phyloP scores from a whole-genome alignment of 1,140 invertebrate species.

The Belonocnema kinseyi region DNA sequence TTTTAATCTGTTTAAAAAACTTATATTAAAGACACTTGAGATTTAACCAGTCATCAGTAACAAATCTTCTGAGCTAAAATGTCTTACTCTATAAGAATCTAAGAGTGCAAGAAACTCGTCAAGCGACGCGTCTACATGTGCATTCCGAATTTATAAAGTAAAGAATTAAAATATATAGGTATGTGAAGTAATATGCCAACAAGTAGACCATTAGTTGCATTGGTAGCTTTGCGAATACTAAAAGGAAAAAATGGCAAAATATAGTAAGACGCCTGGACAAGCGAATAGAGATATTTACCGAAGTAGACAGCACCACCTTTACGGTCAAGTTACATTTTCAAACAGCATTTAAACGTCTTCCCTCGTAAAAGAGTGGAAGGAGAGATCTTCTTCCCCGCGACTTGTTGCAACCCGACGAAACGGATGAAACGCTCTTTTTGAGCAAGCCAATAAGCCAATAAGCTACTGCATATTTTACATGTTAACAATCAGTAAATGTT shows the following conservation, averaged over 20 bases:
- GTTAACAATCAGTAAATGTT: slow-evolving; percentile 26
- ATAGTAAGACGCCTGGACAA: slow-evolving; percentile 36
- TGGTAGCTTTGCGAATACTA: slow-evolving; percentile 41
- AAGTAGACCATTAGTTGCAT: slow-evolving; percentile 16
- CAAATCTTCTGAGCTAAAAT: slow-evolving; percentile 1
- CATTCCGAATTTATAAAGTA: slow-evolving; percentile 37
- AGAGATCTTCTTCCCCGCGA: not conserved
- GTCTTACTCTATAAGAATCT: not conserved
- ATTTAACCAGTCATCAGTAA: slow-evolving; percentile 33
- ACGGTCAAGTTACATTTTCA: slow-evolving; percentile 53
- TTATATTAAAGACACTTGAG: slow-evolving; percentile 27
- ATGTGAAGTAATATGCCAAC: slow-evolving; percentile 20
- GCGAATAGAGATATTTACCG: slow-evolving; percentile 57
- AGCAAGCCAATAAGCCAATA: not conserved
- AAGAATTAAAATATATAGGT: not conserved
- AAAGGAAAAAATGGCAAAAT: slow-evolving; percentile 12
- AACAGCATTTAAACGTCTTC: slow-evolving; percentile 44
- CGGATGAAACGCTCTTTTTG: not conserved
- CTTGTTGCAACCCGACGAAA: not conserved
- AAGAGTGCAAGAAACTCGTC: slow-evolving; percentile 4
- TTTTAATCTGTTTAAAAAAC: slow-evolving; percentile 14
- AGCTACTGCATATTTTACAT: not conserved
- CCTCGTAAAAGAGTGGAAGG: slow-evolving; percentile 17
- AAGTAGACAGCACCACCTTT: slow-evolving; percentile 46
- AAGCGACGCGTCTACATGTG: slow-evolving; percentile 33